These are phyloP conservation scores for Columba janthina DNA, from an alignment of 2,113 vertebrate species.

Conservation along the genomic window DNA sequence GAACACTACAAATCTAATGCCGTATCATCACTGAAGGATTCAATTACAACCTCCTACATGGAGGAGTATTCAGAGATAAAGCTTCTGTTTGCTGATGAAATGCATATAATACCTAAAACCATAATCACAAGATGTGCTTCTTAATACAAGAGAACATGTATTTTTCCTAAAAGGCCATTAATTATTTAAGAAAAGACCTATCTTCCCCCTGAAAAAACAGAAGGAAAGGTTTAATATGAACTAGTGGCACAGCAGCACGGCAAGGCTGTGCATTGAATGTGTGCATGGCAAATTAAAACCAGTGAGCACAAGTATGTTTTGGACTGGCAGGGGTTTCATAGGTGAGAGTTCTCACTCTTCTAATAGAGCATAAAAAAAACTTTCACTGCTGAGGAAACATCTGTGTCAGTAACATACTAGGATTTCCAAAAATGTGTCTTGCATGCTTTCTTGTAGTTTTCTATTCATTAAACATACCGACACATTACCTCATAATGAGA, in stretches of 20 bases:
- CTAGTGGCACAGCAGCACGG: neutral
- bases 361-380: neutral
- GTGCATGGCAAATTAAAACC: neutral
- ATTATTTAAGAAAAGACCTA: slow-evolving; percentile 12
- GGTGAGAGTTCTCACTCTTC: neutral
- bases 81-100: slow-evolving; percentile 27
- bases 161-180: slow-evolving; percentile 22
- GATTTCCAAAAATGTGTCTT: neutral
- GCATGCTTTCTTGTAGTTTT: neutral
- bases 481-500: neutral
- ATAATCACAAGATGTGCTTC: slow-evolving; percentile 2
- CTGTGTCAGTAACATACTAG: neutral
- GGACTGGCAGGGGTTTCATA: neutral
- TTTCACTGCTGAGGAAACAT: neutral
- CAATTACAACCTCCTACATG: neutral
- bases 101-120: neutral
- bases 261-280: neutral
- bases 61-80: slow-evolving; percentile 18
- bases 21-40: neutral
- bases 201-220: slow-evolving; percentile 15
- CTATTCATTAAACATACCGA: neutral
- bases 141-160: neutral
- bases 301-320: neutral
- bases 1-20: neutral
- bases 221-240: neutral